phyloP scores from a whole-genome alignment of 2,797 vertebrate species.

The Tiaroga cobitis region DNA sequence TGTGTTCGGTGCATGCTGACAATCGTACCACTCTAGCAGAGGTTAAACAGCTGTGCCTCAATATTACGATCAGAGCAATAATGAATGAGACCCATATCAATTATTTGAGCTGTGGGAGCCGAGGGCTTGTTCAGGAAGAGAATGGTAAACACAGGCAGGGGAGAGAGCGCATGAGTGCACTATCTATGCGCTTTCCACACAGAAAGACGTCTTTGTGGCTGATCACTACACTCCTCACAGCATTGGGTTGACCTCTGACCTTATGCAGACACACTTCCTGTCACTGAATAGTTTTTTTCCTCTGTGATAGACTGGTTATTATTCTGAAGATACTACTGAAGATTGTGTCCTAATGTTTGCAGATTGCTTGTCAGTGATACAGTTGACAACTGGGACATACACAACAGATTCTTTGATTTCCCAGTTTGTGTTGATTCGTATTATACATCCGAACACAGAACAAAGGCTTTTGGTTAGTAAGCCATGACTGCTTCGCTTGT shows the following conservation, averaged over 20 bases:
- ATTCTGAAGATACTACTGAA: slow-evolving; percentile 54
- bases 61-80: slow-evolving; percentile 49
- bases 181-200: slow-evolving; percentile 17
- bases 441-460: background rate
- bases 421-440: slow-evolving; percentile 19
- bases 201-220: slow-evolving; percentile 63
- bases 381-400: slow-evolving; percentile 13
- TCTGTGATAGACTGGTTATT: slow-evolving; percentile 45
- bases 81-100: slow-evolving; percentile 58
- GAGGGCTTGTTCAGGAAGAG: slow-evolving; percentile 35
- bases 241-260: slow-evolving; percentile 60
- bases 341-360: slow-evolving; percentile 58
- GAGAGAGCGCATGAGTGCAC: slow-evolving; percentile 35
- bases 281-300: slow-evolving; percentile 44
- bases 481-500: slow-evolving; percentile 20
- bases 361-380: slow-evolving; percentile 32
- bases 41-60: slow-evolving; percentile 57
- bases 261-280: slow-evolving; percentile 61
- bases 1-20: slow-evolving; percentile 12
- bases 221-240: slow-evolving; percentile 50
- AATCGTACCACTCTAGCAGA: slow-evolving; percentile 12
- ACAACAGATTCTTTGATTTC: slow-evolving; percentile 24
- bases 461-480: slow-evolving; percentile 18
- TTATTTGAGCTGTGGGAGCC: slow-evolving; percentile 56
- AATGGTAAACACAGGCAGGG: slow-evolving; percentile 45